Conservation (phyloP, 2,888 invertebrate genomes). For the Bugula neritina region DNA sequence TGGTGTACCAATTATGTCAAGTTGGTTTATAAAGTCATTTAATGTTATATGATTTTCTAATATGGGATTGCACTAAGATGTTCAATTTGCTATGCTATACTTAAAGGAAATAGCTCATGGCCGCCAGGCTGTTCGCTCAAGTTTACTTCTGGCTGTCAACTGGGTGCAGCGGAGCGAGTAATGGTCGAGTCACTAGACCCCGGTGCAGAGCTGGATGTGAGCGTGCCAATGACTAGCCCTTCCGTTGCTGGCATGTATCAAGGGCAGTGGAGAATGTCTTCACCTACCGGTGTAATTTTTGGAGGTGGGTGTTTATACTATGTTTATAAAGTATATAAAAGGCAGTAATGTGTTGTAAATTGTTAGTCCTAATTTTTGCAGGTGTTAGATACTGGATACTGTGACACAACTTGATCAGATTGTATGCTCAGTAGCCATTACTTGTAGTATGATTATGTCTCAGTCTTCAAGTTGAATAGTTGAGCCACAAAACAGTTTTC, state of each 20-base stretch:
- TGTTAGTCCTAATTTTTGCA: too few relatives aligned
- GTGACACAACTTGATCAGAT: too few relatives aligned
- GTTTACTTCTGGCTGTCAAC: slow-evolving; percentile 66
- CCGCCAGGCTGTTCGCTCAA: slow-evolving; percentile 70
- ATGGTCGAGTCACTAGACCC: slow-evolving; percentile 69
- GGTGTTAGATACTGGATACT: too few relatives aligned
- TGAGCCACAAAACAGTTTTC: too few relatives aligned
- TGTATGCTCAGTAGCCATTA: too few relatives aligned
- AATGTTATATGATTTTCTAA: too few relatives aligned
- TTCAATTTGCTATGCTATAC: too few relatives aligned
- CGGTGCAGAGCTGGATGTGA: slow-evolving; percentile 69
- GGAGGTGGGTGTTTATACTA: slow-evolving; percentile 64
- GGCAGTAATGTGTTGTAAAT: background rate
- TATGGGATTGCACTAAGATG: too few relatives aligned
- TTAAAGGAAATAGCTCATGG: slow-evolving; percentile 73
- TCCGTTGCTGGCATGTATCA: slow-evolving; percentile 67
- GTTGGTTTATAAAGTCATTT: too few relatives aligned
- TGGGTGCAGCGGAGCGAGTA: slow-evolving; percentile 59
- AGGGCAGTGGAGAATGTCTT: slow-evolving; percentile 84
- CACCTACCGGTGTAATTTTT: slow-evolving; percentile 79
- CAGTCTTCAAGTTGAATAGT: too few relatives aligned
- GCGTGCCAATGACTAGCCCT: slow-evolving; percentile 76
- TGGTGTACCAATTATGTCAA: too few relatives aligned
- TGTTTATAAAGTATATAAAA: slow-evolving; percentile 1
- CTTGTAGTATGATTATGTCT: too few relatives aligned